phyloP scores from a whole-genome alignment of 2,797 vertebrate species.

The Sparus aurata region DNA sequence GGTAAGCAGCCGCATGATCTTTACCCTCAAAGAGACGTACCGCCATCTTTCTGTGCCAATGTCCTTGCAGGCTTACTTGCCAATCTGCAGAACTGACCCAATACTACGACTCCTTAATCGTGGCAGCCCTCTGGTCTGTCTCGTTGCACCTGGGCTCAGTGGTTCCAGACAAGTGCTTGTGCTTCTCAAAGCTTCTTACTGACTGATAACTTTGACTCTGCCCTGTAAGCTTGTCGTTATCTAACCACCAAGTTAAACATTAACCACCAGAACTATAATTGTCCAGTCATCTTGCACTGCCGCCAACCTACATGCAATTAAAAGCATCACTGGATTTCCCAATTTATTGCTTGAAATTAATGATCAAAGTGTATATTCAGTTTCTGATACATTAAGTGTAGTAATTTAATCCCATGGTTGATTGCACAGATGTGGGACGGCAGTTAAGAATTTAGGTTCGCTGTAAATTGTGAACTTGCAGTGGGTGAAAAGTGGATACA shows the following conservation, averaged over 20 bases:
- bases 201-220: neutral
- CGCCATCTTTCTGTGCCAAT: conserved; percentile 50
- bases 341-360: neutral
- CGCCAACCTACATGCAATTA: neutral
- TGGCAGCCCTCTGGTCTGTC: too few relatives aligned
- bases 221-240: neutral
- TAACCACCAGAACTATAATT: conserved; percentile 1
- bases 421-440: too few relatives aligned
- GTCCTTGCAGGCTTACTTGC: too few relatives aligned
- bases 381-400: neutral
- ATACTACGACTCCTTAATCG: too few relatives aligned
- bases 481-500: too few relatives aligned
- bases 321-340: neutral
- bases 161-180: neutral
- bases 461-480: too few relatives aligned
- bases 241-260: neutral
- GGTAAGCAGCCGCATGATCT: conserved; percentile 65
- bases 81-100: too few relatives aligned
- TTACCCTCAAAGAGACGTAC: conserved; percentile 65
- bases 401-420: neutral
- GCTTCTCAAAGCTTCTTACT: neutral
- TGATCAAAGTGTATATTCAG: neutral
- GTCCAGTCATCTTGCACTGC: neutral
- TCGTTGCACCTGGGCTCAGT: too few relatives aligned
- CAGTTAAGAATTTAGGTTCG: too few relatives aligned